A percentile compares a stretch with the other conserved stretches of the same genome.
phyloP scores from a whole-genome alignment of 2,797 vertebrate genomes.

The Pampus argenteus region DNA sequence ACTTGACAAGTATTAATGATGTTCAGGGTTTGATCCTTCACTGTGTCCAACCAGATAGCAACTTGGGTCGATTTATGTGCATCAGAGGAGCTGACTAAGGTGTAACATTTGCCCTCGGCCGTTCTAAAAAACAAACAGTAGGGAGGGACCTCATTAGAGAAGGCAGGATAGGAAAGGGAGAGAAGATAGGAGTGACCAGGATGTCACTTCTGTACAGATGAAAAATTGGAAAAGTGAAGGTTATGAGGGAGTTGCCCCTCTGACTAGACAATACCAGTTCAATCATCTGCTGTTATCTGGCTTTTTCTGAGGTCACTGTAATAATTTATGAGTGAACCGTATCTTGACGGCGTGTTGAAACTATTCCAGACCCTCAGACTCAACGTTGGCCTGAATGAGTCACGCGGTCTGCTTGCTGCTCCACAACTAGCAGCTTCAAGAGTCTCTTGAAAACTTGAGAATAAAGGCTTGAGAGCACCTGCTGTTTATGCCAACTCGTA shows the following conservation, averaged over 20 bases:
- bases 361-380: slow-evolving; percentile 36
- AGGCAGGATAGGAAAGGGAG: slow-evolving; percentile 46
- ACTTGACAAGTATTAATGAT: background rate
- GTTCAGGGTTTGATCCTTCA: background rate
- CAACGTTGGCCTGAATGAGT: slow-evolving; percentile 51
- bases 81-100: background rate
- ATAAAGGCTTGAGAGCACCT: slow-evolving; percentile 62
- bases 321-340: slow-evolving; percentile 27
- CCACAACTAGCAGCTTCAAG: slow-evolving; percentile 45
- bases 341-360: slow-evolving; percentile 52
- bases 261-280: slow-evolving; percentile 53
- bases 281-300: slow-evolving; percentile 41
- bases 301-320: slow-evolving; percentile 29
- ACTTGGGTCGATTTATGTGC: background rate
- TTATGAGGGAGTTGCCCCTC: slow-evolving; percentile 41
- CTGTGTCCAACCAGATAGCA: background rate
- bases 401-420: slow-evolving; percentile 26
- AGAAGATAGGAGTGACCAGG: slow-evolving; percentile 23
- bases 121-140: slow-evolving; percentile 22
- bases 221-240: slow-evolving; percentile 17
- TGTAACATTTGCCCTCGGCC: slow-evolving; percentile 5
- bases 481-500: slow-evolving; percentile 48
- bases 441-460: slow-evolving; percentile 67
- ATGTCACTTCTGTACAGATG: slow-evolving; percentile 25
- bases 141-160: slow-evolving; percentile 25